A percentile compares a stretch with the other conserved stretches of the same genome.
phyloP scores from a whole-genome alignment of 1,140 invertebrate genomes.

The Ectropis grisescens region DNA sequence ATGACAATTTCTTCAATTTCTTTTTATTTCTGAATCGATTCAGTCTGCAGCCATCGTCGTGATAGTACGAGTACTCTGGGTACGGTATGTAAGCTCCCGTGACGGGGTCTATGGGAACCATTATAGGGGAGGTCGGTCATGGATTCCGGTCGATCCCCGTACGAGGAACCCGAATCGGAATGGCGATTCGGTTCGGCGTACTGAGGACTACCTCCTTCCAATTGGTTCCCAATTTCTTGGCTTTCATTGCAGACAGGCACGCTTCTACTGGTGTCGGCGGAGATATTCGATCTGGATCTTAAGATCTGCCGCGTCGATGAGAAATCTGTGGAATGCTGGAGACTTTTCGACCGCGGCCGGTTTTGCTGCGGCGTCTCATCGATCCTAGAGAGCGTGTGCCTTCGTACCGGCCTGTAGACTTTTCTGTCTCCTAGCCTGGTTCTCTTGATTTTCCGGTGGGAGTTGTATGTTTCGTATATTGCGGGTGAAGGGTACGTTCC shows the following conservation, averaged over 20 bases:
- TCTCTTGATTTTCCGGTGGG: constrained; percentile 37
- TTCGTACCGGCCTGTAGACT: constrained; percentile 41
- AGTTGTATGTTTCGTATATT: constrained; percentile 45
- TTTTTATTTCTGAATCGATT: constrained; percentile 36
- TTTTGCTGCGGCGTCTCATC: constrained; percentile 45
- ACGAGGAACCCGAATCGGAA: constrained; percentile 36
- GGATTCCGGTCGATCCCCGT: constrained; percentile 30
- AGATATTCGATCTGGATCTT: constrained; percentile 43
- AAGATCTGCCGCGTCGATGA: constrained; percentile 39
- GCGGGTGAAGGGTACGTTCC: constrained; percentile 13
- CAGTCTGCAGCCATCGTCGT: constrained; percentile 28
- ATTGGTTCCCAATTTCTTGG: constrained; percentile 27
- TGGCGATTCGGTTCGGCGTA: constrained; percentile 42
- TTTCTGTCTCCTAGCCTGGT: constrained; percentile 31
- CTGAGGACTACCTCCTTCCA: constrained; percentile 36
- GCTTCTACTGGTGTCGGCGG: constrained; percentile 51
- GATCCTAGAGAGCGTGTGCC: constrained; percentile 57
- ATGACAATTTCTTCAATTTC: constrained; percentile 22
- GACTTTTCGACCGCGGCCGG: constrained; percentile 36
- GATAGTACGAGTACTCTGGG: constrained; percentile 49
- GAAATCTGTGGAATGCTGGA: constrained; percentile 44
- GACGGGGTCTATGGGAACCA: constrained; percentile 40
- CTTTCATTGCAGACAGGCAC: constrained; percentile 53
- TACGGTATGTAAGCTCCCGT: constrained; percentile 49
- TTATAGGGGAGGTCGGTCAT: constrained; percentile 47